These are phyloP conservation scores for Drosophila glabriapex DNA, from an alignment of 2,888 invertebrate genomes.

Conservation along the genomic window DNA sequence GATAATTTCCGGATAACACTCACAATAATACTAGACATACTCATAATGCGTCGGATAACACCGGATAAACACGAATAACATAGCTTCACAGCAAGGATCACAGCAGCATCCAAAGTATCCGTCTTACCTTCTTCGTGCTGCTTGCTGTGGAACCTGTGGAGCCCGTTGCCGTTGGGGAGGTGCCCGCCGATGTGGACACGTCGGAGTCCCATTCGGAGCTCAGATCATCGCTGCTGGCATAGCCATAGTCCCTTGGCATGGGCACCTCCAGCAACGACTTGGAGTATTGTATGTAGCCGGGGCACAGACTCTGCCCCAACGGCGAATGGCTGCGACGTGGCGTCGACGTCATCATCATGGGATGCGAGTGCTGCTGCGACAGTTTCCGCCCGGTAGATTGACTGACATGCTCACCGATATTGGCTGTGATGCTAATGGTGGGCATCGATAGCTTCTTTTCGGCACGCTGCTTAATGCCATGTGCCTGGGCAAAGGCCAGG, in stretches of 20 bases:
- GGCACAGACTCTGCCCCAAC: slow-evolving; percentile 86
- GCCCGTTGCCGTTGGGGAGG: slow-evolving; percentile 23
- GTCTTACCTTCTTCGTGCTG: slow-evolving; percentile 66
- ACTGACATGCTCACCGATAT: slow-evolving; percentile 56
- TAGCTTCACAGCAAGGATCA: neutral
- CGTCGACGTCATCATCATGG: slow-evolving; percentile 29
- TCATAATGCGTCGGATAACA: neutral
- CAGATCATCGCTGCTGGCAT: slow-evolving; percentile 95
- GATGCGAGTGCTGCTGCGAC: slow-evolving; percentile 59
- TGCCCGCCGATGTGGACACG: slow-evolving; percentile 84
- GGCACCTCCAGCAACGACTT: slow-evolving; percentile 92
- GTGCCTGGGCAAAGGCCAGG: slow-evolving; percentile 85
- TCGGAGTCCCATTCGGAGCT: slow-evolving; percentile 97
- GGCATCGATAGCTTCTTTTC: slow-evolving; percentile 78
- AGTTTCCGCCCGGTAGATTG: slow-evolving; percentile 59
- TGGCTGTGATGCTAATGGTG: slow-evolving; percentile 76
- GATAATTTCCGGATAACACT: neutral
- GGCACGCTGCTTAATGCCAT: slow-evolving; percentile 78
- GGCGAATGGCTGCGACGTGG: slow-evolving; percentile 81
- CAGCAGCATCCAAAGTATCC: neutral
- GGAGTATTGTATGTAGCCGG: slow-evolving; percentile 93
- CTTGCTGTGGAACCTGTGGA: slow-evolving; percentile 29
- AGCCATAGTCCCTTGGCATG: slow-evolving; percentile 92
- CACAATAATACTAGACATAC: neutral
- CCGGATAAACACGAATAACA: neutral